A percentile compares a stretch with the other conserved stretches of the same genome.
These are phyloP conservation scores for Tipula vernalis DNA, from an alignment of 2,888 invertebrate species.

Conservation along the genomic window DNA sequence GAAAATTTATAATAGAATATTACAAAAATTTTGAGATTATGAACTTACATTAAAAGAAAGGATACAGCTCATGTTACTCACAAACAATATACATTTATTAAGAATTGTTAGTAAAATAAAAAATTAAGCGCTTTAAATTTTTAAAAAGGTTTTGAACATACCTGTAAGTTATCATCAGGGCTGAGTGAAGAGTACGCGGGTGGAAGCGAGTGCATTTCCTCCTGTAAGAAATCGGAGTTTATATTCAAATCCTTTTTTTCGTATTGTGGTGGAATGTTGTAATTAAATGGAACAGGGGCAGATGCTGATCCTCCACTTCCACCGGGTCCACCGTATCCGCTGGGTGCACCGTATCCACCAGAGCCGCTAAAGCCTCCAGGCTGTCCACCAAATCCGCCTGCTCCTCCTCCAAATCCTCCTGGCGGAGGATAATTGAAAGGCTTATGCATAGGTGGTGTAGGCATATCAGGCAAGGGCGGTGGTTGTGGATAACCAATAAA, in stretches of 20 bases:
- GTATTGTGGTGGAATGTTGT: slow-evolving; percentile 52
- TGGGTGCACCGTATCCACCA: slow-evolving; percentile 12
- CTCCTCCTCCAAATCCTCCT: slow-evolving; percentile 27
- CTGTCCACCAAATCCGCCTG: slow-evolving; percentile 34
- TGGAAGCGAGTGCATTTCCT: slow-evolving; percentile 43
- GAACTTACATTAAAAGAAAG: not conserved
- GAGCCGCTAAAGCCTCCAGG: slow-evolving; percentile 19
- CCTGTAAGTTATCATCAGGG: slow-evolving; percentile 34
- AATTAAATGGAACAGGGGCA: slow-evolving; percentile 30
- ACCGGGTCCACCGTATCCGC: slow-evolving; percentile 17
- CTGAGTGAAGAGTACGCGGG: slow-evolving; percentile 33
- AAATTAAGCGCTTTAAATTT: slow-evolving; percentile 11
- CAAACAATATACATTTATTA: not conserved
- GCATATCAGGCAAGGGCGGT: slow-evolving; percentile 47
- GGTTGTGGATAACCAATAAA: slow-evolving; percentile 71
- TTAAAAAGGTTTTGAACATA: slow-evolving; percentile 21
- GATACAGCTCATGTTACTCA: not conserved
- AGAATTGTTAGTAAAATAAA: slow-evolving; percentile 13
- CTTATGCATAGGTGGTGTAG: slow-evolving; percentile 39
- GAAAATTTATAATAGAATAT: slow-evolving; percentile 5
- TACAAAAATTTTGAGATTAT: not conserved
- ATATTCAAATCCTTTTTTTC: slow-evolving; percentile 53
- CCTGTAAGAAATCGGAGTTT: slow-evolving; percentile 46
- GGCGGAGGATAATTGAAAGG: slow-evolving; percentile 55
- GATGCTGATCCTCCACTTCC: slow-evolving; percentile 23